Base-by-base conservation (phyloP, 2,888 invertebrate species). In the Chalcis sispes region DNA sequence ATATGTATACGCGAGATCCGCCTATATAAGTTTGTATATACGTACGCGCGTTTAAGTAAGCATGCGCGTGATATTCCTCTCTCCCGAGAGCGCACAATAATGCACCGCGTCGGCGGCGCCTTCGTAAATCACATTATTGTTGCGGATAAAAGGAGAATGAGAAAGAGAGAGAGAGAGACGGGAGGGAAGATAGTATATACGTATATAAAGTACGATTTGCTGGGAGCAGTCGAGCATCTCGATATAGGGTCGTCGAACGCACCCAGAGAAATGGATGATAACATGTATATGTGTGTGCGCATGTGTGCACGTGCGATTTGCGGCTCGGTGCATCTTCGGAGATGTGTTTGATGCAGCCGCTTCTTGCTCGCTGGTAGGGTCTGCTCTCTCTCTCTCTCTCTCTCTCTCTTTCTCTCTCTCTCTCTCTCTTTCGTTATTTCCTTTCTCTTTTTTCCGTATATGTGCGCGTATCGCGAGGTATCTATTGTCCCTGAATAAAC, bases 401-500 rank as follows among this genome's bases (percentile, higher is more conserved):
- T n/a, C n/a, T n/a, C n/a, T n/a, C n/a, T n/a, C n/a, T n/a, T n/a
- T n/a, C n/a, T n/a, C n/a, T n/a, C n/a, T n/a, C n/a, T n/a, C n/a
- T n/a, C n/a, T n/a, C n/a, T n/a, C n/a, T n/a, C n/a, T n/a, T n/a
- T n/a, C n/a, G n/a, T n/a, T n/a, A n/a, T n/a, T n/a, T n/a, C n/a
- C n/a, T n/a, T n/a, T n/a, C n/a, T n/a, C n/a, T n/a, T n/a, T n/a
- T n/a, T n/a, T n/a, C n/a, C n/a, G n/a, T n/a, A 36, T 32, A 8
- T 23, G 36, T 25, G 50, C 15, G 15, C 27, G n/a, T n/a, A n/a
- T 23, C 40, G 67, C 52, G 36, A 82, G 73, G 81, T 82, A 82
- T 84, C 85, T 85, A 85, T 85, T 85, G 84, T 85, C 83, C 83
- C 78, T 85, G 85, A 85, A 85, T 85, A 85, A 85, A 85, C 83